Evolutionary conservation across 2,888 invertebrate genomes (phyloP).

Genomic region (Papilio elwesi): DNA sequence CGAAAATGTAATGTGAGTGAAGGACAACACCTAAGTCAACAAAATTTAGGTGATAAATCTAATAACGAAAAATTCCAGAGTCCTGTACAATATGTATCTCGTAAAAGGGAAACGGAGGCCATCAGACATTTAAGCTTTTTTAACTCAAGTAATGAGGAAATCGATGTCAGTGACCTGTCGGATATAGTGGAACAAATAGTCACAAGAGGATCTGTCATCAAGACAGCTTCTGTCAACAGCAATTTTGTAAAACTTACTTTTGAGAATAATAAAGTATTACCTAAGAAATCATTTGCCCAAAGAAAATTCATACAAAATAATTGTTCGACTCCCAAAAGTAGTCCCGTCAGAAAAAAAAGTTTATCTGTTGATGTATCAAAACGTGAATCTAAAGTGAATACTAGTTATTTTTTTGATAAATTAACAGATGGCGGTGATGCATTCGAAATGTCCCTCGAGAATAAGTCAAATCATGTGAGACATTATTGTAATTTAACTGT

Average conservation of each 20-base stretch:
- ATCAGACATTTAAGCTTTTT: slow-evolving; percentile 58
- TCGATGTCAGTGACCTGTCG: slow-evolving; percentile 64
- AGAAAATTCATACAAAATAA: slow-evolving; percentile 59
- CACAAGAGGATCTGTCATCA: slow-evolving; percentile 56
- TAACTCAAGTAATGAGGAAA: slow-evolving; percentile 54
- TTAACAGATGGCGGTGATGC: slow-evolving; percentile 80
- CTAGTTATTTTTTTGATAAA: slow-evolving; percentile 83
- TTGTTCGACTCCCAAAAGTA: slow-evolving; percentile 73
- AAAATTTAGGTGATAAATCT: neutral
- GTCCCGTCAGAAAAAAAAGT: slow-evolving; percentile 55
- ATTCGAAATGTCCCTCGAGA: slow-evolving; percentile 85
- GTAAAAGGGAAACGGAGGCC: slow-evolving; percentile 45
- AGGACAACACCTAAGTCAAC: neutral
- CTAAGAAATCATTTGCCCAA: slow-evolving; percentile 52
- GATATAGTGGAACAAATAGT: slow-evolving; percentile 73
- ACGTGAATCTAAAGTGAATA: slow-evolving; percentile 61
- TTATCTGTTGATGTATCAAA: slow-evolving; percentile 51
- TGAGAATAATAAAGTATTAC: slow-evolving; percentile 45
- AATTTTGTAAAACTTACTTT: slow-evolving; percentile 70
- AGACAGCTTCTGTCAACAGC: slow-evolving; percentile 66
- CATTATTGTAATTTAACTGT: slow-evolving; percentile 64
- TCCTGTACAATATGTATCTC: neutral
- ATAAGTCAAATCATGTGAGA: slow-evolving; percentile 58
- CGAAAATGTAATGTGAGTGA: slow-evolving; percentile 54
- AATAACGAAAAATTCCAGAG: neutral